Base-by-base conservation (phyloP, 2,888 invertebrate genomes). In the Drosophila yooni region DNA sequence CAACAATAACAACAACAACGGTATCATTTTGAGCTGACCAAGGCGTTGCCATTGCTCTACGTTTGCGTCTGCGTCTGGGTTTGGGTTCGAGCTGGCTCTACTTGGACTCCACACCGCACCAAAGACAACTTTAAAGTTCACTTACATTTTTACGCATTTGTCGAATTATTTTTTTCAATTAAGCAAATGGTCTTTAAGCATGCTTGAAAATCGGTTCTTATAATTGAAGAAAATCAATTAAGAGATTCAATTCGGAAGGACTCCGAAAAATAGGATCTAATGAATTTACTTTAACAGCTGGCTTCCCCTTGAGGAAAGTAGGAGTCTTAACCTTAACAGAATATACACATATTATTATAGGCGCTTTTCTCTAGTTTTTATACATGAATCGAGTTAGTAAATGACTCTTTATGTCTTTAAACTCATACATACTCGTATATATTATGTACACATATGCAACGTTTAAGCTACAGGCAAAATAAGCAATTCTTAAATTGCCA, bases 11-110 rank as follows among this genome's bases (percentile, higher is more conserved):
- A 70, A 62, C 58, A 50, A 50, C 70, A 61, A 81, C 51, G 59
- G 48, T 82, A 82, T 85, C 75, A 78, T 75, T 84, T 76, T 76
- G 70, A 76, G 69, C 71, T 84, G 76, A 70, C 79, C 90, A 82
- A 85, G 85, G 85, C 82, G 85, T 85, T 88, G 76, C 81, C 82
- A 66, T 81, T 82, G 66, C 70, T 60, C 56, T 70, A 54, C 43
- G 64, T 61, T 57, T 58, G 59, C 60, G 53, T 57, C 27, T 52
- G 64, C n/a, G 59, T 67, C 50, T 48, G 43, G 54, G 27, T 27
- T 11, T 21, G 31, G 11, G n/a, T 54, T 10, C 58, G 48, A 33
- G 33, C 38, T 69, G 50, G 48, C 15, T 61, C 25, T 54, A 65
- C 43, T 53, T 56, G 34, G 48, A 38, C 27, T 64, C 51, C 52